Evolutionary conservation across 2,888 invertebrate genomes (phyloP), one percentile per base, ranked within the genome.

Genomic region (Orthonychiurus folsomi): DNA sequence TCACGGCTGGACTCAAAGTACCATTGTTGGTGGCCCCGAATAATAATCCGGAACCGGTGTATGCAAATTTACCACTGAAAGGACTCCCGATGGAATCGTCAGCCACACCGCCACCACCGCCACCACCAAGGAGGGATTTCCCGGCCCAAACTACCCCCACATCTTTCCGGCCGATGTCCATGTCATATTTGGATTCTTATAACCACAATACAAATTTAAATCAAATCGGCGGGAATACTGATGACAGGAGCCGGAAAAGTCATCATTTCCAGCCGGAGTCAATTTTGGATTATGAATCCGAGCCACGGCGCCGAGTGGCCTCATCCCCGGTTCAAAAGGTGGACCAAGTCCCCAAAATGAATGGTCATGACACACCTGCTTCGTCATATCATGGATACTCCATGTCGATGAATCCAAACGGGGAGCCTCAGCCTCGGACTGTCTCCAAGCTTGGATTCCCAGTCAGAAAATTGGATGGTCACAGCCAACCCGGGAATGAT

Each of bases 381-480:
- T 15, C 15, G 15, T n/a, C n/a, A n/a, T 5, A 9, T 37, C 37
- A 37, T 37, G 37, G 15, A 9, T 37, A 37, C 15, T 37, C 37
- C 5, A 9, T 37, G 37, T 37, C 37, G 5, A 9, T 37, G 37
- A 37, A 53, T 37, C 53, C 56, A 28, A 37, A 37, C 37, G 37
- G 37, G 37, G 37, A 37, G 37, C 55, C 62, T 18, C 63, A 69
- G 63, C 66, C 60, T 52, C 61, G 61, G 26, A 57, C 68, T 59
- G 69, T 66, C 57, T 71, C 73, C n/a, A 73, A 73, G 54, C 63
- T 71, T 3, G 72, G 72, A 48, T 73, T 67, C 58, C 72, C 72
- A 28, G 69, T 73, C 2, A 25, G 72, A 37, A 67, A 67, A 61
- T 50, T 73, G 18, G 63, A 65, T 37, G 68, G 66, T 37, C 37